These are phyloP conservation scores for Saccostrea echinata DNA, from an alignment of 1,140 invertebrate genomes.

Conservation along the genomic window DNA sequence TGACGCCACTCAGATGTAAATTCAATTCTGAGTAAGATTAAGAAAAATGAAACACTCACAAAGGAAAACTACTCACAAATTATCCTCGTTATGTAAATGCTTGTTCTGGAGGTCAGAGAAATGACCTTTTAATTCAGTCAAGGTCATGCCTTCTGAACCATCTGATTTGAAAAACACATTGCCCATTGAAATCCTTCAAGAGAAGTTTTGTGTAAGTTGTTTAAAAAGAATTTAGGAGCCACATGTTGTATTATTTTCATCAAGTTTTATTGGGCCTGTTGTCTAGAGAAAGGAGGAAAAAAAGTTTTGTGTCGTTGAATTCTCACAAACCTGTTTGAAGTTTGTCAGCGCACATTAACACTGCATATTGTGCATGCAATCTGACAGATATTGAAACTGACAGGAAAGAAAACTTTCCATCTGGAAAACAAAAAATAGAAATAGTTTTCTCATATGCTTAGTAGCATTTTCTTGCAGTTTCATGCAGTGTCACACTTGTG, in stretches of 20 bases:
- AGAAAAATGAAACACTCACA: not conserved
- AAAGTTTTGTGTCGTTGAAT: not conserved
- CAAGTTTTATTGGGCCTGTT: not conserved
- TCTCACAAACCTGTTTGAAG: not conserved
- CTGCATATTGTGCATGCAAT: slow-evolving; percentile 3
- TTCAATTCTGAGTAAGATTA: not conserved
- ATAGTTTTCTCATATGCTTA: not conserved
- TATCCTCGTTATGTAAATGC: not conserved
- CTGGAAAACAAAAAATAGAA: not conserved
- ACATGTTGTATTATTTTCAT: not conserved
- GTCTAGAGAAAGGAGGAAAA: not conserved
- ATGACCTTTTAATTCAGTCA: not conserved
- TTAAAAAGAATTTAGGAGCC: not conserved
- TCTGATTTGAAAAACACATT: slow-evolving; percentile 2
- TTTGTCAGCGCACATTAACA: slow-evolving; percentile 8
- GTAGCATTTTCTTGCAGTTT: not conserved
- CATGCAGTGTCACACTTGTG: not conserved
- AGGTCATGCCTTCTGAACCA: not conserved
- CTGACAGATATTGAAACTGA: not conserved
- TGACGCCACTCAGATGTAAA: not conserved
- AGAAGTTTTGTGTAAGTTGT: not conserved
- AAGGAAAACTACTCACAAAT: not conserved
- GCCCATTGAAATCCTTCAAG: not conserved
- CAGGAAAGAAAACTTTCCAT: not conserved
- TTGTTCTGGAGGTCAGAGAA: not conserved